These are phyloP conservation scores for Xestoiulus laeticollis DNA, from an alignment of 2,888 invertebrate genomes.

Conservation along the genomic window DNA sequence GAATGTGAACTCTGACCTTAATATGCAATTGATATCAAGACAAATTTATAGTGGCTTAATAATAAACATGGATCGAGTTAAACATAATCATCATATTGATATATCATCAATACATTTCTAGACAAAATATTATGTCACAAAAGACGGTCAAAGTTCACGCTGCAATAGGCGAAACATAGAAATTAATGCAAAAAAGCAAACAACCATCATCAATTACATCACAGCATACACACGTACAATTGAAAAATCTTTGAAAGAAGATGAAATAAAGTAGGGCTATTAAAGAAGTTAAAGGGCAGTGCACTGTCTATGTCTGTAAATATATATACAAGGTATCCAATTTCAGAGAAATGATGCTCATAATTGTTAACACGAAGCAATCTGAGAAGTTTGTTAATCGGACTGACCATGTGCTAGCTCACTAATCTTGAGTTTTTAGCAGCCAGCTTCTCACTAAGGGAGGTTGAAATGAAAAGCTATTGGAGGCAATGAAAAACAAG, in stretches of 20 bases:
- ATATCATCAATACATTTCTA: too few relatives aligned
- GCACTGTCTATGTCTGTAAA: too few relatives aligned
- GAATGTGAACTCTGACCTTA: background rate
- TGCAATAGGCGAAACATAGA: background rate
- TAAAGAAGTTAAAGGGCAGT: too few relatives aligned
- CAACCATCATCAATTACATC: background rate
- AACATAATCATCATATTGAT: too few relatives aligned
- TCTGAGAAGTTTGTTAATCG: background rate
- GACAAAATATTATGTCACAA: too few relatives aligned
- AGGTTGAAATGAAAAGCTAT: background rate
- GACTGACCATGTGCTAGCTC: background rate
- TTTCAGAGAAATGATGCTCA: too few relatives aligned
- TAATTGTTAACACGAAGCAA: too few relatives aligned
- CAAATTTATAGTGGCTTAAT: too few relatives aligned
- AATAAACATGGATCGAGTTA: too few relatives aligned
- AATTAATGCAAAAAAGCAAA: constrained; percentile 22
- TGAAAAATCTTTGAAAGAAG: background rate
- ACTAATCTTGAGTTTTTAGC: background rate
- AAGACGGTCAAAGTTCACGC: background rate
- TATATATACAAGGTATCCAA: too few relatives aligned
- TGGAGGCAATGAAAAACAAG: background rate
- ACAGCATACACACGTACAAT: background rate
- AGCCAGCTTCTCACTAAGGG: background rate
- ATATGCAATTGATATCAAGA: too few relatives aligned
- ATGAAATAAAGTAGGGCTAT: too few relatives aligned